Conservation (phyloP, 2,888 invertebrate genomes). For the Netelia fuscicornis region DNA sequence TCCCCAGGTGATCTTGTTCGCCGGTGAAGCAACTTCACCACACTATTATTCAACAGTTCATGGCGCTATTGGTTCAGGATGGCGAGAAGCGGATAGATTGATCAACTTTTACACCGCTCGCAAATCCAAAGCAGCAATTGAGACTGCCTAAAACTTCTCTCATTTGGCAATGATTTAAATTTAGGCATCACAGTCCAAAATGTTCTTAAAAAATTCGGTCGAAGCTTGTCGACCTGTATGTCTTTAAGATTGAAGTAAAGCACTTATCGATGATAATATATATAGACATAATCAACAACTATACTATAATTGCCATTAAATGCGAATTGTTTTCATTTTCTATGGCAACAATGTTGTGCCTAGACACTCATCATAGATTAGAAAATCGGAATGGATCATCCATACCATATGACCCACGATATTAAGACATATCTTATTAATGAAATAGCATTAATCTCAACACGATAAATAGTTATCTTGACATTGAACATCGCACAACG, state of each 20-base stretch:
- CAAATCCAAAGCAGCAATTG: conserved; percentile 1
- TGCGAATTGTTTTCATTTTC: not conserved
- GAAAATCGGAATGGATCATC: not conserved
- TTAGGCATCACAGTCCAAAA: not conserved
- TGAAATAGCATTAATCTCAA: conserved; percentile 46
- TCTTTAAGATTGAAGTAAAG: not conserved
- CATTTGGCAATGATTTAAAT: not conserved
- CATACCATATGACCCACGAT: conserved; percentile 19
- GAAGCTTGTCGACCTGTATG: not conserved
- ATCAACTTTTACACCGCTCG: conserved; percentile 65
- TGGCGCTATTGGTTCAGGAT: conserved; percentile 90
- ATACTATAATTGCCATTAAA: not conserved
- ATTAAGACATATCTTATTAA: conserved; percentile 33
- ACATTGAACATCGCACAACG: conserved; percentile 49
- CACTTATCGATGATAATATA: not conserved
- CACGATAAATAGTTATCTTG: conserved; percentile 40
- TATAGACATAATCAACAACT: not conserved
- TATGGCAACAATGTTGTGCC: not conserved
- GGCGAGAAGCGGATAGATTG: conserved; percentile 89
- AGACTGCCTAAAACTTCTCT: not conserved
- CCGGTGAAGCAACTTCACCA: conserved; percentile 88
- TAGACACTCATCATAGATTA: too few species aligned
- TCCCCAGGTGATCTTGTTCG: conserved; percentile 88
- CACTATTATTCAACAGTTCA: conserved; percentile 88
- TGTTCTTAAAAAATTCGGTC: not conserved